These are phyloP conservation scores for Labeo calbasu DNA, from an alignment of 2,797 vertebrate genomes.

Conservation along the genomic window DNA sequence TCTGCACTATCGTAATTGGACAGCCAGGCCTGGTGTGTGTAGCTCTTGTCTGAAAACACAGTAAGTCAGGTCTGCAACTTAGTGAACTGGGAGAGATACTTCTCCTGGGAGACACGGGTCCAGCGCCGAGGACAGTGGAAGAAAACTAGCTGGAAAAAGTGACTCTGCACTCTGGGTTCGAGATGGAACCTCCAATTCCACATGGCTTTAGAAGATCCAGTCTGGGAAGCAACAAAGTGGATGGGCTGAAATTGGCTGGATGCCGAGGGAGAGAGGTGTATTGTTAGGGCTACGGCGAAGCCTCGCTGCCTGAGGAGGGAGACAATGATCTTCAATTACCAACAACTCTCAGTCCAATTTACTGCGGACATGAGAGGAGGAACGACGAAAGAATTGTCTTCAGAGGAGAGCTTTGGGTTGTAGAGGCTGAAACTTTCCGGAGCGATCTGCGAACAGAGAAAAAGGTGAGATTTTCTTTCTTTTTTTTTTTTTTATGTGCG, in stretches of 20 bases:
- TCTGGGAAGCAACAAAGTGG: conserved; percentile 67
- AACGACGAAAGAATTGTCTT: conserved; percentile 43
- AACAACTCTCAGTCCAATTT: conserved; percentile 71
- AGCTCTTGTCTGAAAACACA: conserved; percentile 67
- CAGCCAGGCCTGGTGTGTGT: conserved; percentile 53
- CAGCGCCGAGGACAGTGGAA: conserved; percentile 62
- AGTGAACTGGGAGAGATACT: conserved; percentile 66
- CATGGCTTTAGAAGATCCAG: conserved; percentile 57
- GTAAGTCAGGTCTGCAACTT: conserved; percentile 64
- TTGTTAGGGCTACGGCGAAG: conserved; percentile 58
- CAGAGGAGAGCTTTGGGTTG: conserved; percentile 38
- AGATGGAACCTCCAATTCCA: conserved; percentile 65
- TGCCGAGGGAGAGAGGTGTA: conserved; percentile 63
- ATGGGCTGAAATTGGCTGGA: conserved; percentile 60
- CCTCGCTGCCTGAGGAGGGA: conserved; percentile 57
- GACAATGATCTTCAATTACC: conserved; percentile 72
- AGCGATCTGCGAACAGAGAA: conserved; percentile 17
- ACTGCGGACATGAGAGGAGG: conserved; percentile 62
- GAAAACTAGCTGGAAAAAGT: conserved; percentile 60
- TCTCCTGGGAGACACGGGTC: conserved; percentile 65
- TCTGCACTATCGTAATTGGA: conserved; percentile 55
- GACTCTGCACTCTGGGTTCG: conserved; percentile 67
- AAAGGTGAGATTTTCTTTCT: conserved; percentile 40
- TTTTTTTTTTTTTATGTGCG: conserved; percentile 23
- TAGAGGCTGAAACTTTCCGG: conserved; percentile 34